Conservation (phyloP, 2,888 invertebrate species). For the Camptogramma bilineatum region DNA sequence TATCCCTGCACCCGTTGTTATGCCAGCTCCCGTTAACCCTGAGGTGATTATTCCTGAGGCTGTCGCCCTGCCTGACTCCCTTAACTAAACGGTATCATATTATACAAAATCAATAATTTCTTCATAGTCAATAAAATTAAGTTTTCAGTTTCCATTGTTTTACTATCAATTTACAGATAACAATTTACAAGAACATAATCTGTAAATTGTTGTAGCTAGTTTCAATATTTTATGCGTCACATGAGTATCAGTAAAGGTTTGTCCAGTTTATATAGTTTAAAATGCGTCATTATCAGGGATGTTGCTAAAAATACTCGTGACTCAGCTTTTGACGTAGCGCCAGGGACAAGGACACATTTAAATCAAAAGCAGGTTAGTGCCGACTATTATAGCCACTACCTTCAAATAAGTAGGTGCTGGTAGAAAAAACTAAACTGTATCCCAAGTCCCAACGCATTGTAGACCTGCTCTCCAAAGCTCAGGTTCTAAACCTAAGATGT, state of each 20-base stretch:
- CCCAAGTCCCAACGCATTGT: not conserved
- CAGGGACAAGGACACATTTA: constrained; percentile 9
- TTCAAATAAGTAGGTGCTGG: not conserved
- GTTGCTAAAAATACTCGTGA: constrained; percentile 59
- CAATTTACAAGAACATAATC: too few relatives aligned
- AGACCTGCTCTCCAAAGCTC: not conserved
- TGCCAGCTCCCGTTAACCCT: constrained; percentile 11
- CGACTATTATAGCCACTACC: not conserved
- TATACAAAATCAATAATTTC: not conserved
- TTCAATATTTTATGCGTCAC: not conserved
- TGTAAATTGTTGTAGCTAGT: not conserved
- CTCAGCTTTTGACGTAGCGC: constrained; percentile 61
- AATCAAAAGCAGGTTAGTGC: constrained; percentile 14
- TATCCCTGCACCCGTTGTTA: constrained; percentile 10
- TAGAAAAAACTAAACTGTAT: not conserved
- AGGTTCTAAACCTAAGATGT: too few relatives aligned
- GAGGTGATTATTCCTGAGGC: constrained; percentile 20
- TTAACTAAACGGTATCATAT: constrained; percentile 24
- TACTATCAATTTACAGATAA: too few relatives aligned
- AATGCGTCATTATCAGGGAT: constrained; percentile 30
- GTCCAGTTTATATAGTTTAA: constrained; percentile 20
- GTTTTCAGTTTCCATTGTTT: not conserved
- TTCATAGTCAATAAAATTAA: not conserved
- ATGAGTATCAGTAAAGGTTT: not conserved
- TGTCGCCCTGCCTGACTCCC: constrained; percentile 21